These are phyloP conservation scores for Troglohyphantes excavatus DNA, from an alignment of 2,888 invertebrate genomes.

Conservation along the genomic window DNA sequence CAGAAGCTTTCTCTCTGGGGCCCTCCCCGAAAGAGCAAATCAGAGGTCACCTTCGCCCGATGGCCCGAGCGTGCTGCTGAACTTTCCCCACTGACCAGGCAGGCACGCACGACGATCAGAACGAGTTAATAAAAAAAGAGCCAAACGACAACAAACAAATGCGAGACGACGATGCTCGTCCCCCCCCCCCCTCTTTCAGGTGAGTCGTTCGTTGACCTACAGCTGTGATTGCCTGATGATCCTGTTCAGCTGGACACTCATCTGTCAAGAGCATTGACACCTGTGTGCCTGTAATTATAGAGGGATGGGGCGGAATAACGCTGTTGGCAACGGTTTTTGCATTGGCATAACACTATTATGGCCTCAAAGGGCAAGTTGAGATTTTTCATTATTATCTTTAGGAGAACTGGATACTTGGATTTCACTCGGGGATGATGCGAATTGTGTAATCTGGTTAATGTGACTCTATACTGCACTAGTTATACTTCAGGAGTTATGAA, in stretches of 20 bases:
- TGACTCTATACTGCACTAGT: too few species aligned
- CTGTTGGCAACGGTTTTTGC: slow-evolving; percentile 45
- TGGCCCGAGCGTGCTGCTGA: slow-evolving; percentile 31
- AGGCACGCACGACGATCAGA: slow-evolving; percentile 43
- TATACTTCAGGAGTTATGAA: too few species aligned
- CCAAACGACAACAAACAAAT: slow-evolving; percentile 50
- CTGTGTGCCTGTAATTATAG: slow-evolving; percentile 32
- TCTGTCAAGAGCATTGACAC: slow-evolving; percentile 58
- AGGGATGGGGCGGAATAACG: background rate
- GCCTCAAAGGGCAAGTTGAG: background rate
- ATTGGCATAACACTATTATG: background rate
- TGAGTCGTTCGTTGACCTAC: slow-evolving; percentile 66
- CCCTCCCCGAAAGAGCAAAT: background rate
- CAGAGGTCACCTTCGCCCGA: slow-evolving; percentile 44
- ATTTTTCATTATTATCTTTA: background rate
- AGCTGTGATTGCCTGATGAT: slow-evolving; percentile 37
- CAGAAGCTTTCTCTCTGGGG: background rate
- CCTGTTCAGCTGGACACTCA: slow-evolving; percentile 37
- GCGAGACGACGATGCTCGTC: too few species aligned
- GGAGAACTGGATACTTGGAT: background rate
- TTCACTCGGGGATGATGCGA: background rate
- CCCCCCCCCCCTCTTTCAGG: too few species aligned
- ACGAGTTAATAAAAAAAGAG: slow-evolving; percentile 31
- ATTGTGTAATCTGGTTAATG: too few species aligned
- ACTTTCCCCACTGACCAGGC: slow-evolving; percentile 78